Conservation (phyloP, 2,888 invertebrate genomes). For the Baronia brevicornis region DNA sequence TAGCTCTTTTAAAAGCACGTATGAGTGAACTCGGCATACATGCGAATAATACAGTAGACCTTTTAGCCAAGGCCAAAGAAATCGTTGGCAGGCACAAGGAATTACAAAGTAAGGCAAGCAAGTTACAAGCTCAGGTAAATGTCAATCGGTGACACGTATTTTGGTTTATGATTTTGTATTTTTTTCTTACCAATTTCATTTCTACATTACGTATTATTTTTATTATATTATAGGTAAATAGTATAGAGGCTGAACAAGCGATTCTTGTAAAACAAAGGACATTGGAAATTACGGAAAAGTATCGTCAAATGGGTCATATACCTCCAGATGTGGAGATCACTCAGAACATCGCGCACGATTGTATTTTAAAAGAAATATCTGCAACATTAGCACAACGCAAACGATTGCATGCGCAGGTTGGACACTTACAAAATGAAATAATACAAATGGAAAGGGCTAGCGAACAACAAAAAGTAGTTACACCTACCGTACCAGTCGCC, state of each 20-base stretch:
- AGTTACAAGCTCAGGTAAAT: slow-evolving; percentile 87
- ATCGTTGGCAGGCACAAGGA: slow-evolving; percentile 95
- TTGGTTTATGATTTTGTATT: not conserved
- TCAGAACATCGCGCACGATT: slow-evolving; percentile 84
- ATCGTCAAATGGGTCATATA: slow-evolving; percentile 72
- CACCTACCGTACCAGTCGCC: slow-evolving; percentile 51
- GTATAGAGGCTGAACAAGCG: slow-evolving; percentile 85
- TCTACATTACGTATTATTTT: not conserved
- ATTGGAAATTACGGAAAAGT: slow-evolving; percentile 84
- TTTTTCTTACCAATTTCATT: not conserved
- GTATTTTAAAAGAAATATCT: slow-evolving; percentile 90
- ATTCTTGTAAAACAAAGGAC: slow-evolving; percentile 82
- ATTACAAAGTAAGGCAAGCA: slow-evolving; percentile 90
- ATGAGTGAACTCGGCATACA: slow-evolving; percentile 95
- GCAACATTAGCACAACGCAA: slow-evolving; percentile 89
- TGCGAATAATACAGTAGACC: slow-evolving; percentile 88
- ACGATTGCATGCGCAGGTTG: slow-evolving; percentile 86
- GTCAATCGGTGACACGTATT: slow-evolving; percentile 16
- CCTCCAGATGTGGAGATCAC: slow-evolving; percentile 76
- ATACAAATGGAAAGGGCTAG: slow-evolving; percentile 82
- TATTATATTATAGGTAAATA: slow-evolving; percentile 62
- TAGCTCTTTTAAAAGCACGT: slow-evolving; percentile 88
- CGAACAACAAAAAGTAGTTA: slow-evolving; percentile 76
- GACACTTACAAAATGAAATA: slow-evolving; percentile 86
- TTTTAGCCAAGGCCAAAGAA: slow-evolving; percentile 90